phyloP scores from a whole-genome alignment of 2,113 vertebrate genomes.

The Tachysurus vachellii region DNA sequence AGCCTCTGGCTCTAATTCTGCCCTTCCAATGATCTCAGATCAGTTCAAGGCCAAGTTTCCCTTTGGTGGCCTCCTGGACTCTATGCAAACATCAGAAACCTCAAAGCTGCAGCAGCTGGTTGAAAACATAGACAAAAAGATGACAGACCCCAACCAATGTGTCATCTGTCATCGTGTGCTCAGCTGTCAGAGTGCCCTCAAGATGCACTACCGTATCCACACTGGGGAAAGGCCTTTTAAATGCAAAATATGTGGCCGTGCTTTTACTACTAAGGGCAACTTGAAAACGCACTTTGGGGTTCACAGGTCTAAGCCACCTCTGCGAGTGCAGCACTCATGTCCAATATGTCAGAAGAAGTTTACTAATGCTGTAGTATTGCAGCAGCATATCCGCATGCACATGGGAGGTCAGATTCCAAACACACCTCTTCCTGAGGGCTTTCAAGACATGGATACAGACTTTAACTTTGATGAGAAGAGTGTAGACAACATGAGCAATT shows the following conservation, averaged over 20 bases:
- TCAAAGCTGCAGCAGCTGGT: slow-evolving; percentile 98
- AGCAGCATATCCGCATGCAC: slow-evolving; percentile 99
- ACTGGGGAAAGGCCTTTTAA: slow-evolving; percentile 98
- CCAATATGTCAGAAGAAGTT: slow-evolving; percentile 99
- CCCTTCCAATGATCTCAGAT: slow-evolving; percentile 85
- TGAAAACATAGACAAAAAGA: slow-evolving; percentile 99
- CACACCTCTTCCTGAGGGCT: slow-evolving; percentile 87
- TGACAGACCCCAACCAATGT: slow-evolving; percentile 98
- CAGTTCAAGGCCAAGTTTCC: slow-evolving; percentile 97
- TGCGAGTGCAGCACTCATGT: slow-evolving; percentile 96
- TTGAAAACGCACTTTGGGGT: slow-evolving; percentile 99
- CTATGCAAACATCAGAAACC: slow-evolving; percentile 99
- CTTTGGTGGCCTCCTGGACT: slow-evolving; percentile 96
- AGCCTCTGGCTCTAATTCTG: slow-evolving; percentile 78
- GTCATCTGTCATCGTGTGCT: slow-evolving; percentile 97
- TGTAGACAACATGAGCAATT: slow-evolving; percentile 84
- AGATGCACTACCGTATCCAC: slow-evolving; percentile 99
- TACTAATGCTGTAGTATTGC: slow-evolving; percentile 95
- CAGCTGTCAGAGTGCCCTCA: slow-evolving; percentile 98
- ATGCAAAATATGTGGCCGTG: slow-evolving; percentile 98
- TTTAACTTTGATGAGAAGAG: slow-evolving; percentile 89
- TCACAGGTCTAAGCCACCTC: slow-evolving; percentile 95
- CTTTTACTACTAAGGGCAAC: slow-evolving; percentile 99
- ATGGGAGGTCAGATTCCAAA: slow-evolving; percentile 99
- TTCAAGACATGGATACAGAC: slow-evolving; percentile 91